Conservation (phyloP, 1,140 invertebrate genomes). For the Asbolus verrucosus region DNA sequence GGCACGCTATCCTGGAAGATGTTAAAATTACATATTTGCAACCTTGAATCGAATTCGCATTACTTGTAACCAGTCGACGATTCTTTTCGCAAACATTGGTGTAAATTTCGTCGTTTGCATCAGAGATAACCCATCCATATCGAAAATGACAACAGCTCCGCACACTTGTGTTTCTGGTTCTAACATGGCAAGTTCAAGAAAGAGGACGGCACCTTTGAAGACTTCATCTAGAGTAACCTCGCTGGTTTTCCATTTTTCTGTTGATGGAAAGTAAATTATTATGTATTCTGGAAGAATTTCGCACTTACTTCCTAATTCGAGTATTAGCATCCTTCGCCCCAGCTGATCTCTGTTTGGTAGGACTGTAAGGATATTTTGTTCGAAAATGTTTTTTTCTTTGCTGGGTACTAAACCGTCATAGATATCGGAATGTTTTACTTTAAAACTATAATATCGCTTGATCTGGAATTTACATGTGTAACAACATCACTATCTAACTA, state of each 20-base stretch:
- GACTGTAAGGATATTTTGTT: constrained; percentile 81
- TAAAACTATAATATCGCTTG: constrained; percentile 84
- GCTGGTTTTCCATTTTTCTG: constrained; percentile 87
- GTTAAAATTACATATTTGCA: neutral
- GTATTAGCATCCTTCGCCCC: constrained; percentile 78
- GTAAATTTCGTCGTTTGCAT: constrained; percentile 87
- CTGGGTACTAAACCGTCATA: constrained; percentile 79
- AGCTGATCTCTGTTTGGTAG: constrained; percentile 80
- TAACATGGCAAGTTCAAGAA: constrained; percentile 82
- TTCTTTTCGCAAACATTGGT: constrained; percentile 83
- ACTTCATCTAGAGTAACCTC: constrained; percentile 83
- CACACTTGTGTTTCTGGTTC: constrained; percentile 82
- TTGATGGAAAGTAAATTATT: constrained; percentile 53
- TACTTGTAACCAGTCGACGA: constrained; percentile 83
- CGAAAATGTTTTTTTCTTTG: constrained; percentile 80
- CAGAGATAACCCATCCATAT: constrained; percentile 84
- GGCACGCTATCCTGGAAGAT: constrained; percentile 76
- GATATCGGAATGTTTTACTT: constrained; percentile 79
- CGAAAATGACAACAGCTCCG: constrained; percentile 83
- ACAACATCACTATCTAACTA: neutral
- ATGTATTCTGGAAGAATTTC: constrained; percentile 4
- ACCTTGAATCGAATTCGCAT: neutral
- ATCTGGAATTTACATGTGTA: constrained; percentile 68
- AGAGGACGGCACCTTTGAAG: constrained; percentile 84
- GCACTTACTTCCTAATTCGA: constrained; percentile 83